phyloP scores from a whole-genome alignment of 2,797 vertebrate genomes.

The Natrix natrix region DNA sequence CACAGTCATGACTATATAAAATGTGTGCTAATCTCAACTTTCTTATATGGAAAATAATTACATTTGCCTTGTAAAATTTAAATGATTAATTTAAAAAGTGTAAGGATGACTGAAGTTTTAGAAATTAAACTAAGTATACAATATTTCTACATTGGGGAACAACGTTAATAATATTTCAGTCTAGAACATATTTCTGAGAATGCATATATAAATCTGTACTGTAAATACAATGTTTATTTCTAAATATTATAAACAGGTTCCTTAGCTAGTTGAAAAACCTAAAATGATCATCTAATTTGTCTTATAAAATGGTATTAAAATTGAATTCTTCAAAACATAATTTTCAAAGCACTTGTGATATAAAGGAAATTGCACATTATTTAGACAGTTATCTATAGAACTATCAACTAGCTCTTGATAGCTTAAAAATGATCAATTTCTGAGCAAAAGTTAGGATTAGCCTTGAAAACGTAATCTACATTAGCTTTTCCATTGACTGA shows the following conservation, averaged over 20 bases:
- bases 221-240: background rate
- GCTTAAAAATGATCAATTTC: background rate
- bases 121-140: background rate
- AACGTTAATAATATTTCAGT: background rate
- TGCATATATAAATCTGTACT: background rate
- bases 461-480: background rate
- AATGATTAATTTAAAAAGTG: slow-evolving; percentile 2
- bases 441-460: background rate
- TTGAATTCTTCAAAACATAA: background rate
- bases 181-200: background rate
- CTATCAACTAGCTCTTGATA: background rate
- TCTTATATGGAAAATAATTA: slow-evolving; percentile 16
- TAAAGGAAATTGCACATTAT: background rate
- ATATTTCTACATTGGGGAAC: background rate
- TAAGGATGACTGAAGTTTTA: background rate
- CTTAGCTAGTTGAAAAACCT: background rate
- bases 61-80: slow-evolving; percentile 5
- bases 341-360: background rate
- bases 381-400: background rate
- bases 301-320: background rate
- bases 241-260: background rate
- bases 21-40: background rate
- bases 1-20: background rate
- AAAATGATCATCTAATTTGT: background rate
- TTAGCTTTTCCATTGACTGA: background rate